Conservation (phyloP, 2,888 invertebrate species). For the Bembecia ichneumoniformis region DNA sequence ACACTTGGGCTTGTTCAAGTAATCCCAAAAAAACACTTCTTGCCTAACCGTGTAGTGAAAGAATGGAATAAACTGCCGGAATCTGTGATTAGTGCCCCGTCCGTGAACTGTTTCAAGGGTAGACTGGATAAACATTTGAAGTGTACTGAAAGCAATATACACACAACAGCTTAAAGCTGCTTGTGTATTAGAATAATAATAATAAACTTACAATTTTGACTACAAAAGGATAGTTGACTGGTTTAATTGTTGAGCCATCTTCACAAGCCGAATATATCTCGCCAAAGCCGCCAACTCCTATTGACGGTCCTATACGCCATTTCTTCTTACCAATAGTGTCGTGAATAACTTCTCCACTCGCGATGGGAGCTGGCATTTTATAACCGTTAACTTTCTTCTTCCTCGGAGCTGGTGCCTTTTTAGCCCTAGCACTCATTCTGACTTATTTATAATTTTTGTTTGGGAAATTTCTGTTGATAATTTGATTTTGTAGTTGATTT, state of each 20-base stretch:
- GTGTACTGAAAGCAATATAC: too few species aligned
- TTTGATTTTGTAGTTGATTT: too few species aligned
- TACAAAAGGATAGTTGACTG: slow-evolving; percentile 76
- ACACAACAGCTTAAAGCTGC: too few species aligned
- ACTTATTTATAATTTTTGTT: background rate
- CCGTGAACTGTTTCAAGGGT: too few species aligned
- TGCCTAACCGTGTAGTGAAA: too few species aligned
- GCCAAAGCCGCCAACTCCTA: slow-evolving; percentile 94
- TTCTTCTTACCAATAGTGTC: slow-evolving; percentile 80
- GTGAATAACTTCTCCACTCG: slow-evolving; percentile 81
- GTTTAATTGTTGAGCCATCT: slow-evolving; percentile 62
- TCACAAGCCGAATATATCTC: slow-evolving; percentile 90
- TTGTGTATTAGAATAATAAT: too few species aligned
- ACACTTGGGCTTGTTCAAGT: too few species aligned
- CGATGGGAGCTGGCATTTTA: slow-evolving; percentile 79
- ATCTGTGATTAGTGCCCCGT: too few species aligned
- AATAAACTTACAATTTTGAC: slow-evolving; percentile 82
- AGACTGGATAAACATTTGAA: too few species aligned
- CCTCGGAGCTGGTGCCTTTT: slow-evolving; percentile 43
- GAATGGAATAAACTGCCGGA: too few species aligned
- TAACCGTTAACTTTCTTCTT: slow-evolving; percentile 60
- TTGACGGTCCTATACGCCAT: slow-evolving; percentile 90
- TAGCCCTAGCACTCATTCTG: slow-evolving; percentile 45
- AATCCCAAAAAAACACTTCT: too few species aligned
- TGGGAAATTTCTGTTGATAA: too few species aligned